phyloP scores from a whole-genome alignment of 2,797 vertebrate species.

The Acomys russatus region DNA sequence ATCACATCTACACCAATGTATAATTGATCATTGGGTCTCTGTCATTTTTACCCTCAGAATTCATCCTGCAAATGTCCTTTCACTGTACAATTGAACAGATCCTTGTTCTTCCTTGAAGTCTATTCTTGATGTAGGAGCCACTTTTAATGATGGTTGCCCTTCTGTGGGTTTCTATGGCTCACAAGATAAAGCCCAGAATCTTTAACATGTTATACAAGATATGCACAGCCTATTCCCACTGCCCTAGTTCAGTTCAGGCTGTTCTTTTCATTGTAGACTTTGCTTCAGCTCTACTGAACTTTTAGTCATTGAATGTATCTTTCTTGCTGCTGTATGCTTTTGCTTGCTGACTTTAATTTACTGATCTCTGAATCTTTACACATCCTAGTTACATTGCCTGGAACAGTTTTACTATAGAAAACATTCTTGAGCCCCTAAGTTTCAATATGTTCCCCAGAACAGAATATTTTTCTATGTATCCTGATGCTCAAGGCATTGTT shows the following conservation, averaged over 20 bases:
- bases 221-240: neutral
- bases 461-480: neutral
- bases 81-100: neutral
- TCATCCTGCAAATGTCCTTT: neutral
- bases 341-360: neutral
- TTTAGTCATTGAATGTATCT: neutral
- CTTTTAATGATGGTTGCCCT: neutral
- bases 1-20: neutral
- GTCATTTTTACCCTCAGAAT: neutral
- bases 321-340: constrained; percentile 9
- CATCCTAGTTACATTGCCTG: neutral
- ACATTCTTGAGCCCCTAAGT: neutral
- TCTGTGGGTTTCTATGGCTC: neutral
- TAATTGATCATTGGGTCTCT: neutral
- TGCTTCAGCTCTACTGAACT: neutral
- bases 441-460: neutral
- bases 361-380: neutral
- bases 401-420: neutral
- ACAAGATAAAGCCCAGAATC: neutral
- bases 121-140: neutral
- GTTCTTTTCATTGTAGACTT: neutral
- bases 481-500: neutral
- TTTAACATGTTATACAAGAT: constrained; percentile 43
- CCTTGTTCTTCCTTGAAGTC: neutral
- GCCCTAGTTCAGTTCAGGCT: constrained; percentile 23